Conservation (phyloP, 1,140 invertebrate genomes). For the Drosophila aff. region DNA sequence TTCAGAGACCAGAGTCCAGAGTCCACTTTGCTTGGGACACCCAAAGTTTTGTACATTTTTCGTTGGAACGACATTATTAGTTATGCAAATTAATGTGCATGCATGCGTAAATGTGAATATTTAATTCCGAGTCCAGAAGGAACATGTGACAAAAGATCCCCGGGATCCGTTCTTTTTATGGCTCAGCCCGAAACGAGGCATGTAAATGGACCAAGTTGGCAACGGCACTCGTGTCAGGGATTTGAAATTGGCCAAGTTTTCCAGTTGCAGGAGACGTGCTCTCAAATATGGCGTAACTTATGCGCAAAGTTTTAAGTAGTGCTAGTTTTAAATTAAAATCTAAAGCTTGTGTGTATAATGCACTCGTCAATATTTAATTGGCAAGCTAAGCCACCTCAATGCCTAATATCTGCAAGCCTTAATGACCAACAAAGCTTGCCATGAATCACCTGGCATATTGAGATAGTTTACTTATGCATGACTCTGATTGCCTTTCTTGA, state of each 20-base stretch:
- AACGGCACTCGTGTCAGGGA: conserved; percentile 7
- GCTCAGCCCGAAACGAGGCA: conserved; percentile 9
- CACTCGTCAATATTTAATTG: conserved; percentile 34
- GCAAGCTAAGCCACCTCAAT: conserved; percentile 16
- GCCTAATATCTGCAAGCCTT: conserved; percentile 28
- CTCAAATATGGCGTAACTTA: conserved; percentile 16
- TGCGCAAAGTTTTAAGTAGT: conserved; percentile 22
- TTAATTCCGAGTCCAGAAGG: conserved; percentile 40
- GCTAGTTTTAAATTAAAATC: conserved; percentile 16
- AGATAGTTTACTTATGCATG: conserved; percentile 46
- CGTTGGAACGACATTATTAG: conserved; percentile 57
- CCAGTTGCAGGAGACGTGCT: conserved; percentile 10
- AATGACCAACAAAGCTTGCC: conserved; percentile 43
- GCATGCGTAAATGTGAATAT: conserved; percentile 78
- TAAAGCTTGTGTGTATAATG: conserved; percentile 7
- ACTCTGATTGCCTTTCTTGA: conserved; percentile 44
- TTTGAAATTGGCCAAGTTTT: conserved; percentile 29
- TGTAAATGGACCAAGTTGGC: conserved; percentile 13
- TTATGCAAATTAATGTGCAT: conserved; percentile 82
- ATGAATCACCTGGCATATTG: conserved; percentile 35
- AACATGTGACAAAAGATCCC: conserved; percentile 34
- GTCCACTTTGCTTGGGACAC: conserved; percentile 31
- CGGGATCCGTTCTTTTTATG: conserved; percentile 24
- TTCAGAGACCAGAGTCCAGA: background rate
- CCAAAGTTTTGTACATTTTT: conserved; percentile 54